Evolutionary conservation across 2,797 vertebrate species (phyloP).

Genomic region (Pangasius djambal): DNA sequence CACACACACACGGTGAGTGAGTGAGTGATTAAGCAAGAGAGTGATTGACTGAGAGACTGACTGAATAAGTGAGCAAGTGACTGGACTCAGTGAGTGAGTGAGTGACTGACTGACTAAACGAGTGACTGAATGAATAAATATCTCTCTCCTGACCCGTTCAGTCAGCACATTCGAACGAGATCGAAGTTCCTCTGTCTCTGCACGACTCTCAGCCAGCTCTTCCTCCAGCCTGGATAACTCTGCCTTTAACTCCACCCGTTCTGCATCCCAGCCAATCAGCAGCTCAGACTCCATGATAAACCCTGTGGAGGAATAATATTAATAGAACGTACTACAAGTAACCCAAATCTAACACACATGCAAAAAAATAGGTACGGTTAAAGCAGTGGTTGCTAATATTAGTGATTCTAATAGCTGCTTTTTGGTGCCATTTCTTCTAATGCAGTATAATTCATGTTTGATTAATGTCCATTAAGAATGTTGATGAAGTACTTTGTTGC

Average conservation of each 20-base stretch:
- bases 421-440: background rate
- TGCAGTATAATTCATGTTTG: too few relatives aligned
- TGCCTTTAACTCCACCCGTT: conserved; percentile 66
- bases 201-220: conserved; percentile 70
- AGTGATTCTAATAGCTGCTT: background rate
- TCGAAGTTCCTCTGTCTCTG: conserved; percentile 71
- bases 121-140: background rate
- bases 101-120: background rate
- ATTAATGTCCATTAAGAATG: too few relatives aligned
- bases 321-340: background rate
- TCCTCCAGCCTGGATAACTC: conserved; percentile 73
- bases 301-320: conserved; percentile 5
- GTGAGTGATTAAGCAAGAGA: too few relatives aligned
- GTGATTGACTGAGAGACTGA: too few relatives aligned
- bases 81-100: too few relatives aligned
- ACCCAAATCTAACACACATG: background rate
- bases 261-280: conserved; percentile 68
- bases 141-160: conserved; percentile 68
- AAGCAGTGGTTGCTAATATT: background rate
- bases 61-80: background rate
- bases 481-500: too few relatives aligned
- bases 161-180: conserved; percentile 69
- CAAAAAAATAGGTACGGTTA: background rate
- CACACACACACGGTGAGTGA: background rate
- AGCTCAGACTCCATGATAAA: conserved; percentile 64